Evolutionary conservation across 2,797 vertebrate genomes (phyloP).

Genomic region (Podargus strigoides): DNA sequence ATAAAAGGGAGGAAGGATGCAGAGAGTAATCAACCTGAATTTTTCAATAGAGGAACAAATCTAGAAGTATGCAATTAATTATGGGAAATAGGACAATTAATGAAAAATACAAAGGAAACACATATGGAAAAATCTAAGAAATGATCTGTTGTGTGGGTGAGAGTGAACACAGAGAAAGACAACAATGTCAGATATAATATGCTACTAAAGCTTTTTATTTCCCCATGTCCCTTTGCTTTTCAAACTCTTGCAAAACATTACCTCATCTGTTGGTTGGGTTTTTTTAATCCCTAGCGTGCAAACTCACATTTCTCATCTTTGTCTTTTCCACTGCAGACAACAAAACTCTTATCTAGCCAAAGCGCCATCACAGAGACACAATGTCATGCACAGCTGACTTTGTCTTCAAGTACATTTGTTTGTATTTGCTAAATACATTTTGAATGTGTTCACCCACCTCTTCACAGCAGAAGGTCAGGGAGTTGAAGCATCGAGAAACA

Average conservation of each 20-base stretch:
- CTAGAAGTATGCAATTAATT: background rate
- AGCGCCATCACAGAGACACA: background rate
- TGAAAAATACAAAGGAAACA: background rate
- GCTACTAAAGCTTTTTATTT: background rate
- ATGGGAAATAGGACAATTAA: background rate
- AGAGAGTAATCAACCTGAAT: background rate
- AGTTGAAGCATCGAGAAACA: background rate
- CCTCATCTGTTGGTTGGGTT: conserved; percentile 36
- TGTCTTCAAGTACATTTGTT: conserved; percentile 18
- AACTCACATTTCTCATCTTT: conserved; percentile 5
- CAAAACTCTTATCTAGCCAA: background rate
- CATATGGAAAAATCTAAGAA: background rate
- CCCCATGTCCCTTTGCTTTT: conserved; percentile 21
- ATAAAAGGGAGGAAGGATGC: background rate
- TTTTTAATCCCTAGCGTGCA: conserved; percentile 31
- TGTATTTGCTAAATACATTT: conserved; percentile 26
- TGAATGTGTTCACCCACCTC: background rate
- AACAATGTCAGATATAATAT: background rate
- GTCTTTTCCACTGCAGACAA: conserved; percentile 7
- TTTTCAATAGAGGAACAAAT: background rate
- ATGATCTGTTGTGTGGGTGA: background rate
- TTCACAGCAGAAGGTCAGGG: background rate
- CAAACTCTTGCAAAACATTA: conserved; percentile 64
- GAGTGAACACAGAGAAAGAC: background rate
- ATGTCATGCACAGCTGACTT: background rate